Percentiles rank a stretch among this genome's conserved stretches.
phyloP scores from a whole-genome alignment of 2,113 vertebrate species.

The Pterophyllum scalare region DNA sequence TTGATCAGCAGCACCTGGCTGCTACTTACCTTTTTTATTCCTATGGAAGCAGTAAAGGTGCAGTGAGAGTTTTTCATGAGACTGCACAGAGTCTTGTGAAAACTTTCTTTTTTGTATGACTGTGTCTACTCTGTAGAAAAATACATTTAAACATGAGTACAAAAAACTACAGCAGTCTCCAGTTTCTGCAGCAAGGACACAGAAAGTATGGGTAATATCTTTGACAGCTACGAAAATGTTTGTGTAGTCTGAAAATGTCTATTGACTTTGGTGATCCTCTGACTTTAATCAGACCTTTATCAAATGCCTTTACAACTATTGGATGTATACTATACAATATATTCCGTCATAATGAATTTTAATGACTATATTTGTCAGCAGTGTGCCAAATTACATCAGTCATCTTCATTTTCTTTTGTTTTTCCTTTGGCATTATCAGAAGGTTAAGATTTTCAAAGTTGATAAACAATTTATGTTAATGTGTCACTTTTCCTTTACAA shows the following conservation, averaged over 20 bases:
- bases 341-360: not conserved
- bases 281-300: not conserved
- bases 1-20: no score
- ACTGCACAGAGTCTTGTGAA: no score
- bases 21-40: no score
- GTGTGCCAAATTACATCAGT: not conserved
- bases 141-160: no score
- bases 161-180: no score
- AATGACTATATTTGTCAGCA: not conserved
- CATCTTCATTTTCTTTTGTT: not conserved
- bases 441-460: not conserved
- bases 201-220: no score
- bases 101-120: no score
- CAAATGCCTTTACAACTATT: not conserved
- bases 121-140: no score
- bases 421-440: not conserved
- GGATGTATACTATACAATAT: not conserved
- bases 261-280: not conserved
- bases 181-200: no score
- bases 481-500: not conserved
- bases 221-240: not conserved
- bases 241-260: not conserved
- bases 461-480: not conserved
- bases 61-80: no score
- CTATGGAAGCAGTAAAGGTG: no score